phyloP scores from a whole-genome alignment of 2,797 vertebrate genomes.

The Sparidentex hasta region DNA sequence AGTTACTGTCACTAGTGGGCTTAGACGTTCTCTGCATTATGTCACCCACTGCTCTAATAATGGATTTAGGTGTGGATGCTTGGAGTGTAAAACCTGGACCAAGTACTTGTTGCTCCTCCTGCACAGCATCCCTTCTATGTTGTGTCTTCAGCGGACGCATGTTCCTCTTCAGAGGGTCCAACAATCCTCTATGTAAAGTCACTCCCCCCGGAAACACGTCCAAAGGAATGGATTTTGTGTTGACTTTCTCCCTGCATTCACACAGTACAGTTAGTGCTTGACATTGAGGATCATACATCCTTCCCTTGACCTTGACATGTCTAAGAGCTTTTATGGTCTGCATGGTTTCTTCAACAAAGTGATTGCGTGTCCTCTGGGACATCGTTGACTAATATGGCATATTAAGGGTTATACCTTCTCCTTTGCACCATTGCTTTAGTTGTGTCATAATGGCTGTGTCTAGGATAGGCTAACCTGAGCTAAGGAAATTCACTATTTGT shows the following conservation, averaged over 20 bases:
- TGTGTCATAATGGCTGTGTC: not conserved
- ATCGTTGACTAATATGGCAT: conserved; percentile 8
- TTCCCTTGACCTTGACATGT: conserved; percentile 14
- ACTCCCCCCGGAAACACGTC: conserved; percentile 8
- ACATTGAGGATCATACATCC: conserved; percentile 11
- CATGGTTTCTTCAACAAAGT: conserved; percentile 3
- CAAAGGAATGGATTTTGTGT: not conserved
- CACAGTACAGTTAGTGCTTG: conserved; percentile 10
- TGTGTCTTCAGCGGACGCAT: too few relatives aligned
- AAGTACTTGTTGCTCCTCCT: too few relatives aligned
- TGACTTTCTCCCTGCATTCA: conserved; percentile 11
- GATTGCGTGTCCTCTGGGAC: conserved; percentile 10
- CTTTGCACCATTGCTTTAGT: not conserved
- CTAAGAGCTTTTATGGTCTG: conserved; percentile 32
- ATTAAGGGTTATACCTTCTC: not conserved
- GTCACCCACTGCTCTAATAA: too few relatives aligned
- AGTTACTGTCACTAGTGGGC: too few relatives aligned
- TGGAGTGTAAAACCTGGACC: too few relatives aligned
- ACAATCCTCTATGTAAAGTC: conserved; percentile 1
- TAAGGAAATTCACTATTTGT: too few relatives aligned
- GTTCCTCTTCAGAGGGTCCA: not conserved
- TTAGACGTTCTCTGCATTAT: too few relatives aligned
- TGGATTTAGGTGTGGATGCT: too few relatives aligned
- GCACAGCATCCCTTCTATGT: not conserved
- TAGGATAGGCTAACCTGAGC: too few relatives aligned